Percentiles rank a stretch among this genome's conserved stretches.
These are phyloP conservation scores for Syngnathus typhle DNA, from an alignment of 2,113 vertebrate species.

Conservation along the genomic window DNA sequence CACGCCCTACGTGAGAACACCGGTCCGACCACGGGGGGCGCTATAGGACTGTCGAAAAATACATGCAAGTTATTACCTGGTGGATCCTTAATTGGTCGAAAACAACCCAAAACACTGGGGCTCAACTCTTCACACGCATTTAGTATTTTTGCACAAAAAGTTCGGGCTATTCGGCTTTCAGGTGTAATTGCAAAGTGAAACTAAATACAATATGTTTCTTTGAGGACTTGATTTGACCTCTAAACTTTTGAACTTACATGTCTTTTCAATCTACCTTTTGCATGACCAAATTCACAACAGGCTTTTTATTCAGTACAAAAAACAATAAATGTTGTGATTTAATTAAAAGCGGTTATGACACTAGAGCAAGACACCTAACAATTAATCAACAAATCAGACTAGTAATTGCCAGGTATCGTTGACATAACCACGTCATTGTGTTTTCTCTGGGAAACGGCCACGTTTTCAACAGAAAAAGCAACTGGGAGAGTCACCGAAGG, in stretches of 20 bases:
- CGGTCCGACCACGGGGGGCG: constrained; percentile 49
- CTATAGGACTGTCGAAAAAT: constrained; percentile 25
- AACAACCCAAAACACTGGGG: neutral
- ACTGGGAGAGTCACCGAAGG: neutral
- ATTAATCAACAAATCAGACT: neutral
- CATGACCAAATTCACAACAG: no score
- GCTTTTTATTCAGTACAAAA: no score
- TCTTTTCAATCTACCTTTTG: no score
- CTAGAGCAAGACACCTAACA: neutral
- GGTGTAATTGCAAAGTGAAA: neutral
- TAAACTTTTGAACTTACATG: no score
- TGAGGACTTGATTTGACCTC: neutral
- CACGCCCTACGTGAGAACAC: constrained; percentile 71
- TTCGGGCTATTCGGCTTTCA: neutral
- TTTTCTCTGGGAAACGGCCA: no score
- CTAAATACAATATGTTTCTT: neutral
- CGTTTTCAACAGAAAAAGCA: neutral
- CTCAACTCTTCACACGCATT: neutral
- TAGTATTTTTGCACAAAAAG: neutral
- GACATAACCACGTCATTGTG: no score
- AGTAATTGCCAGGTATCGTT: neutral
- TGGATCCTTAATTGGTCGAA: neutral
- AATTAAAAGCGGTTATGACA: neutral
- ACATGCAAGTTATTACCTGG: neutral
- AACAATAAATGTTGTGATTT: no score